A percentile compares a stretch with the other conserved stretches of the same genome.
Conservation (phyloP, 2,113 vertebrate genomes). For the Diadophis punctatus region DNA sequence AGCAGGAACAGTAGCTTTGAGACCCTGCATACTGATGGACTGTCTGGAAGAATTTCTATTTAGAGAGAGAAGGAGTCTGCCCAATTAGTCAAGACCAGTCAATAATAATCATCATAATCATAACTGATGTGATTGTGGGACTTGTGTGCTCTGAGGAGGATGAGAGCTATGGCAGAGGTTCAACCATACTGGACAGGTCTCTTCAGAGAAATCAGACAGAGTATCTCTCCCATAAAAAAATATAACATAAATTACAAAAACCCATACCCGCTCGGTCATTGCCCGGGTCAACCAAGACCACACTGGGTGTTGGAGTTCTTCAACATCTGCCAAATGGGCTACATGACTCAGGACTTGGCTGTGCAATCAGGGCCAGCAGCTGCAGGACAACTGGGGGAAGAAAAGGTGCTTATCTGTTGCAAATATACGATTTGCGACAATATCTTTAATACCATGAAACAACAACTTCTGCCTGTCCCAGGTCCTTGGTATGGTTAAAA, state of each 20-base stretch:
- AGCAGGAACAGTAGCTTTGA: neutral
- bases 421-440: too few species aligned
- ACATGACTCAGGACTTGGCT: neutral
- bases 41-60: constrained; percentile 25
- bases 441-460: too few species aligned
- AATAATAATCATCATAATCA: constrained; percentile 34
- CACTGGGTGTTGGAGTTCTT: neutral
- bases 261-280: neutral
- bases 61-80: neutral
- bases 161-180: neutral
- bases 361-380: neutral
- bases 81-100: constrained; percentile 28
- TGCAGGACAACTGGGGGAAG: neutral
- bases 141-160: neutral
- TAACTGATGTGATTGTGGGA: neutral
- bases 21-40: neutral
- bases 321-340: neutral
- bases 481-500: too few species aligned
- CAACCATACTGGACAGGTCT: neutral
- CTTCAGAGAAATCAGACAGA: neutral
- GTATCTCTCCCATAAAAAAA: neutral
- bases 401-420: neutral
- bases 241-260: neutral
- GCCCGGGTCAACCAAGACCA: neutral
- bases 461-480: too few species aligned